Base-by-base conservation (phyloP, 1,140 invertebrate genomes). In the Neodiprion lecontei region DNA sequence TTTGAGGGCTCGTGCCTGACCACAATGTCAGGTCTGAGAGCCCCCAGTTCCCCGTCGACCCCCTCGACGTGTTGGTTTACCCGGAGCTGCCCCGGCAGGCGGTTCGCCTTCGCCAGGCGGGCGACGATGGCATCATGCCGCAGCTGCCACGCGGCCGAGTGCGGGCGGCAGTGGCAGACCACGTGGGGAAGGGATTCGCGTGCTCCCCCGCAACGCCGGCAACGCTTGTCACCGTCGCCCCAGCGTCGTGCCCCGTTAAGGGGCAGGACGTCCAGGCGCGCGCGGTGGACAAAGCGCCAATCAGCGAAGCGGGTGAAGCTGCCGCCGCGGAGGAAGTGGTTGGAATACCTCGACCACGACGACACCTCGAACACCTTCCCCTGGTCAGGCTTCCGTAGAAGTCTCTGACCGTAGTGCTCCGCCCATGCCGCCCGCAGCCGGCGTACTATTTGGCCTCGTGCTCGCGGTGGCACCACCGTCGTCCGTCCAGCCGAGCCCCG, bases 11-110 rank as follows among this genome's bases (percentile, higher is more conserved):
- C 81, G 71, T 84, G 73, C 17, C 70, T 74, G 9, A 86, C 69
- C 10, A 86, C 79, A 2, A 85, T 75, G 77, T 86, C 85, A 9
- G 83, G 83, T n/a, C 78, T 72, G 10, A 82, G 72, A 10, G 70
- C 53, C 9, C 53, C 76, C 1, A 73, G 49, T 14, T 81, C 76
- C 0, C 48, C 79, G 23, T 71, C 53, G 17, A 73, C 69, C 0
- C 78, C 78, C 10, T 66, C 28, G 48, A 77, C 78, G 1, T 68
- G 40, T 11, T 50, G 17, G 49, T 82, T 77, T 0, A 76, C 53
- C 10, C 50, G 0, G 0, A 78, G 17, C 4, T 67, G 69, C 7
- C 78, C 77, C 0, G 77, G 72, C 0, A 74, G 7, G 0, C 68
- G 50, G 23, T 53, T 67, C 0, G 76, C 77, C 53, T 74, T 75